Conservation (phyloP, 2,113 vertebrate species). For the Tapirus terrestris region DNA sequence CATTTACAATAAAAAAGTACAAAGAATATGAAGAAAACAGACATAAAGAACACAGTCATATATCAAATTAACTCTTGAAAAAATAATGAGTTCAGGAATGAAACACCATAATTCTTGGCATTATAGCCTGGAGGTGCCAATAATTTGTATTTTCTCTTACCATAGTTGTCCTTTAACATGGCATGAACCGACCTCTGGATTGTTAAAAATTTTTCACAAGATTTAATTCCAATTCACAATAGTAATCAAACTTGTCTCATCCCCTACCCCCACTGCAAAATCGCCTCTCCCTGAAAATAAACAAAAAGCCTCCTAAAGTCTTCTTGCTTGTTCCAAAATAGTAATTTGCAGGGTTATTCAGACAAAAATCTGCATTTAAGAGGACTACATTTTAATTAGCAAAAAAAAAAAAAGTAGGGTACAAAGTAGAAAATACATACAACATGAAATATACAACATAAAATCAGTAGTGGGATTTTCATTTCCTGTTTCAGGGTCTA, state of each 20-base stretch:
- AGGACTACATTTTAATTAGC: not conserved
- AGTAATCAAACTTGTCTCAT: not conserved
- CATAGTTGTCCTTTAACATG: not conserved
- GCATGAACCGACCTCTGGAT: fast-evolving
- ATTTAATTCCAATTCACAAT: not conserved
- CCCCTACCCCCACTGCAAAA: fast-evolving
- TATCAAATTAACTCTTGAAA: not conserved
- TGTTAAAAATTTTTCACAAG: not conserved
- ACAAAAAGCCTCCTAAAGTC: not conserved
- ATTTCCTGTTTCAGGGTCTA: not conserved
- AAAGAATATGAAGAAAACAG: not conserved
- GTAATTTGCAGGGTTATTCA: fast-evolving
- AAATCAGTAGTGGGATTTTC: not conserved
- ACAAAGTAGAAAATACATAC: not conserved
- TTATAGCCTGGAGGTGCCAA: fast-evolving
- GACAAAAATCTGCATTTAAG: not conserved
- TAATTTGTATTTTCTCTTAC: not conserved
- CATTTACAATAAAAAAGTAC: not conserved
- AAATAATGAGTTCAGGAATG: not conserved
- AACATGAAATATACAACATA: not conserved
- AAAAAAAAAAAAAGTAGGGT: not conserved
- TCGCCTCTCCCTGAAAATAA: fast-evolving
- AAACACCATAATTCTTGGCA: not conserved
- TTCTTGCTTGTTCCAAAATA: not conserved
- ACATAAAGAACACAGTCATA: not conserved